Evolutionary conservation across 1,140 invertebrate genomes (phyloP), one percentile per base, ranked within the genome.

Genomic region (Geopemphigus sp.): DNA sequence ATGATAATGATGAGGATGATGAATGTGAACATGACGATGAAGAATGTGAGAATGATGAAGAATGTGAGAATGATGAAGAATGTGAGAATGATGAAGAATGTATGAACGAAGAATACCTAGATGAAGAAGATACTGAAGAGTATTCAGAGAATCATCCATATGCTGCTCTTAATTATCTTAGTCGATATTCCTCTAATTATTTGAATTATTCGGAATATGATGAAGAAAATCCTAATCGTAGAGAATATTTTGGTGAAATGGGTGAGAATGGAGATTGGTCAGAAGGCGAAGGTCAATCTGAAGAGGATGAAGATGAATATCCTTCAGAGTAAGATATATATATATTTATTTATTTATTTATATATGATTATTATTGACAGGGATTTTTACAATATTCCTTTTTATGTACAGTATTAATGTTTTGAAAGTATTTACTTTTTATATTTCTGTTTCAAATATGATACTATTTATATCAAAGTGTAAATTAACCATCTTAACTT

Each of bases 1-100:
- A 86, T 84, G 80, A 29, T 50, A 0, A 85, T 84, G 19, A 53
- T n/a, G 1, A 85, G 85, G 10, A 82, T 8, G 14, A 86, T n/a
- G 57, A 54, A 19, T 47, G 29, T 57, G 54, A 19, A n/a, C 68
- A 45, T 14, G 26, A 54, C 22, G 63, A 78, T 17, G 45, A 22
- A 14, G 39, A 59, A 24, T 6, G 24, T 14, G 53, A 64, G 3
- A 29, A 74, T 15, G 53, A 54, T 17, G 17, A n/a, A 5, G 11
- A 29, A 22, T 11, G 63, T 19, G 80, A 68, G 8, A 11, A 59
- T 32, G 26, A 47, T n/a, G 6, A 50, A 26, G 50, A 68, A 6
- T 68, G 66, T 26, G 39, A 47, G 0, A n/a, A 70, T 29, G 54
- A 59, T 0, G 66, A 70, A 70, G 32, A 50, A 50, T 39, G 32